Evolutionary conservation across 2,797 vertebrate species (phyloP).

Genomic region (Diceros bicornis): DNA sequence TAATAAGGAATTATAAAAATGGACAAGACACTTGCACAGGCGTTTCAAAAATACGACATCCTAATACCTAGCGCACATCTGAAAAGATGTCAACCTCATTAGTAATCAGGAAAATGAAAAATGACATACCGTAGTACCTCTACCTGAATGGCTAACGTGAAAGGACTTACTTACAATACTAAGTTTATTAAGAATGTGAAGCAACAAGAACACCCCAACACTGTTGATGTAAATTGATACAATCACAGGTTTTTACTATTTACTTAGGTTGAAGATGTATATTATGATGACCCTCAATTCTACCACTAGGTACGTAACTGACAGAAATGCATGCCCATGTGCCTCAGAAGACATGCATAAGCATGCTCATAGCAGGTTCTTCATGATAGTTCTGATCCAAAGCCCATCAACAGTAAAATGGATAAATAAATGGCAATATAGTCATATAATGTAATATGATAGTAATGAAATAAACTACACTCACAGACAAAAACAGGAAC

Average conservation of each 20-base stretch:
- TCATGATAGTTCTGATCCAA: slow-evolving; percentile 26
- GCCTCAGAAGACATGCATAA: not conserved
- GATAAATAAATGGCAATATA: not conserved
- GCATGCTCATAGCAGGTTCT: not conserved
- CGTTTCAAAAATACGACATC: not conserved
- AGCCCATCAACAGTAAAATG: not conserved
- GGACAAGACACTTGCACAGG: not conserved
- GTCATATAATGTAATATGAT: not conserved
- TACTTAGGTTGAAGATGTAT: not conserved
- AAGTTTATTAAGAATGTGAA: not conserved
- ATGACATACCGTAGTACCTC: not conserved
- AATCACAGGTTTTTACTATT: not conserved
- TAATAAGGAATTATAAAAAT: not conserved
- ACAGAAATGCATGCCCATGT: not conserved
- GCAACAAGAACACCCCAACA: not conserved
- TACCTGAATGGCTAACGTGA: not conserved
- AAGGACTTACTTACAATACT: not conserved
- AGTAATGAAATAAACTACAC: not conserved
- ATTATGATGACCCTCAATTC: not conserved
- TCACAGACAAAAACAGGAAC: not conserved
- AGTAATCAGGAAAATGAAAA: slow-evolving; percentile 16
- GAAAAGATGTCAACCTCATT: not conserved
- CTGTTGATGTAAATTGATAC: not conserved
- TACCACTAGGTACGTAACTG: not conserved
- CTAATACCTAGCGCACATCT: not conserved